Conservation (phyloP, 2,888 invertebrate species). For the Hirtodrosophila cameraria region DNA sequence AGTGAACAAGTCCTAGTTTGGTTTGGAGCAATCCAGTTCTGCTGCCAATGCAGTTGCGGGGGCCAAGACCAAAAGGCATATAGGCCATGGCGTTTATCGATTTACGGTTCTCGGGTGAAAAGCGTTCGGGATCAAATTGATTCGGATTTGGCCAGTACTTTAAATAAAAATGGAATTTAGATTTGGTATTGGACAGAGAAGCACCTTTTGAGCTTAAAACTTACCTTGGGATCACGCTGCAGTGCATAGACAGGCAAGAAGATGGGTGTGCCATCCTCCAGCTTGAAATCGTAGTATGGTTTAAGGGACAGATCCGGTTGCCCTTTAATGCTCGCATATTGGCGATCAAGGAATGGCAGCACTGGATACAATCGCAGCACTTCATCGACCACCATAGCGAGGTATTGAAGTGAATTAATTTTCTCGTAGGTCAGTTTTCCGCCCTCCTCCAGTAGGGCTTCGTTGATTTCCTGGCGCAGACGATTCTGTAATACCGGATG, state of each 20-base stretch:
- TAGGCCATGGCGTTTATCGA: slow-evolving; percentile 72
- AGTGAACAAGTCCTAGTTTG: slow-evolving; percentile 80
- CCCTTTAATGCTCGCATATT: slow-evolving; percentile 61
- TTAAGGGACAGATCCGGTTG: slow-evolving; percentile 71
- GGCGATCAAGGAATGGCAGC: slow-evolving; percentile 82
- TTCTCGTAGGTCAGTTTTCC: slow-evolving; percentile 84
- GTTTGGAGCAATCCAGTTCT: slow-evolving; percentile 81
- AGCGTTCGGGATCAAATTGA: slow-evolving; percentile 82
- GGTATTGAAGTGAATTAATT: slow-evolving; percentile 83
- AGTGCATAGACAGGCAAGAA: slow-evolving; percentile 81
- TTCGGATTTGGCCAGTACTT: slow-evolving; percentile 82
- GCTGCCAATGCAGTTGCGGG: slow-evolving; percentile 82
- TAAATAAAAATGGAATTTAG: neutral
- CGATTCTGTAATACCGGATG: slow-evolving; percentile 83
- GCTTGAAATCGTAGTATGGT: slow-evolving; percentile 74
- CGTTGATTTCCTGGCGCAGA: slow-evolving; percentile 83
- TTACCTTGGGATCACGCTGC: slow-evolving; percentile 83
- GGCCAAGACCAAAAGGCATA: slow-evolving; percentile 81
- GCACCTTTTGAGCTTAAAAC: neutral
- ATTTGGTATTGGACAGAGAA: too few species aligned
- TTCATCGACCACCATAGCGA: slow-evolving; percentile 84
- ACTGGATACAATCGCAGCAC: slow-evolving; percentile 82
- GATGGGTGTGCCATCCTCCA: slow-evolving; percentile 80
- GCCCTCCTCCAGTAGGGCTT: slow-evolving; percentile 75
- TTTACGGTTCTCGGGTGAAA: slow-evolving; percentile 75